Conservation (phyloP, 2,797 vertebrate species). For the Oreonectes daqikongensis region DNA sequence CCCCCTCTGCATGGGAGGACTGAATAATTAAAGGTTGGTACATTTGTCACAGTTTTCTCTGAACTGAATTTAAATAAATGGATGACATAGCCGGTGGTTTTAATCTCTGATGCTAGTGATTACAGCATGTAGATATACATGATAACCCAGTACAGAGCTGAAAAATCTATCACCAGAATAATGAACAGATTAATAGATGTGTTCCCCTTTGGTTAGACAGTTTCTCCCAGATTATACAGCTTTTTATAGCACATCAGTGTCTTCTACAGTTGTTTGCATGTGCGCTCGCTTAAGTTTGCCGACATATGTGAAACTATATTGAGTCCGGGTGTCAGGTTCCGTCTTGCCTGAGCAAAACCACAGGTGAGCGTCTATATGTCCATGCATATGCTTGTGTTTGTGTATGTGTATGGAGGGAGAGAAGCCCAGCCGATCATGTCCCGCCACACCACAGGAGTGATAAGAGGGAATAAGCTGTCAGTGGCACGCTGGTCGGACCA, state of each 20-base stretch:
- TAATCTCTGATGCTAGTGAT: not conserved
- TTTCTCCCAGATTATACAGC: not conserved
- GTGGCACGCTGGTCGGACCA: conserved; percentile 69
- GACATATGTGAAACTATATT: not conserved
- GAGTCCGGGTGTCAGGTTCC: not conserved
- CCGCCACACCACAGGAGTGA: conserved; percentile 64
- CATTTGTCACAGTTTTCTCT: conserved; percentile 1
- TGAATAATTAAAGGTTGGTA: not conserved
- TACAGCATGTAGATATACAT: not conserved
- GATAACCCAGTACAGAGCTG: not conserved
- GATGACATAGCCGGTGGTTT: not conserved
- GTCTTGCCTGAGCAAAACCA: conserved; percentile 18
- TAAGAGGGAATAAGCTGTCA: conserved; percentile 75
- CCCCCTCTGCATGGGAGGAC: not conserved
- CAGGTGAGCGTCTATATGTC: not conserved
- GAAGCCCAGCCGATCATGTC: conserved; percentile 64
- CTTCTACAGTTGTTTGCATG: not conserved
- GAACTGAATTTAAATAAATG: not conserved
- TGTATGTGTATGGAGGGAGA: conserved; percentile 60
- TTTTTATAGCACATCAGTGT: conserved; percentile 5
- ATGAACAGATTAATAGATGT: conserved; percentile 7
- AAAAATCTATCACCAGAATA: not conserved
- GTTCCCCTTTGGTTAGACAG: not conserved
- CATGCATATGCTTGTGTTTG: conserved; percentile 20
- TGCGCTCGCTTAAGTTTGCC: not conserved